These are phyloP conservation scores for Myocastor coypus DNA, from an alignment of 2,113 vertebrate species.

Conservation along the genomic window DNA sequence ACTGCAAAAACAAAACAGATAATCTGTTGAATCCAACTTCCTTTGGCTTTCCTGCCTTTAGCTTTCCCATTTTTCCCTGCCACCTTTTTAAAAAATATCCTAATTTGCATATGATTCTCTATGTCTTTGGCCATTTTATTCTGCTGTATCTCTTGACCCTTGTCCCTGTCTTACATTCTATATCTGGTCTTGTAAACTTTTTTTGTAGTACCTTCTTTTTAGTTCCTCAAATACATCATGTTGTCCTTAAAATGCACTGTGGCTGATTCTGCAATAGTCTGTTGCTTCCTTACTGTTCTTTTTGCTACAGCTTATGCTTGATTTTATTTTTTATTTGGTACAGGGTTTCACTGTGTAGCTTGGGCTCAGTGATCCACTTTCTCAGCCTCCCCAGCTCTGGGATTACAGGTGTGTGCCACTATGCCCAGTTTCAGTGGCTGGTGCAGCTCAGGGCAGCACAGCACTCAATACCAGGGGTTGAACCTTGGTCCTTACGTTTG, in stretches of 20 bases:
- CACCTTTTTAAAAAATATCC: not conserved
- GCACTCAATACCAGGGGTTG: too few relatives aligned
- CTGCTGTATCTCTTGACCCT: slow-evolving; percentile 15
- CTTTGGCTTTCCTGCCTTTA: not conserved
- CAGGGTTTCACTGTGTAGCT: too few relatives aligned
- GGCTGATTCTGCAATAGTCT: not conserved
- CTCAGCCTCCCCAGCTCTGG: too few relatives aligned
- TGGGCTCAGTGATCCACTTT: too few relatives aligned
- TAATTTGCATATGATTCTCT: not conserved
- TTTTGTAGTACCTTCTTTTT: not conserved
- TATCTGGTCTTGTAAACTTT: not conserved
- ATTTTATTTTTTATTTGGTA: not conserved
- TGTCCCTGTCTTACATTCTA: not conserved
- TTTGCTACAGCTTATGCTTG: not conserved
- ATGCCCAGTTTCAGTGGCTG: too few relatives aligned
- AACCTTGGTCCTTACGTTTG: too few relatives aligned
- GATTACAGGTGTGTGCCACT: too few relatives aligned
- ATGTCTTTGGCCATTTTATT: not conserved
- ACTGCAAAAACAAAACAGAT: too few relatives aligned
- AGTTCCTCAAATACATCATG: not conserved
- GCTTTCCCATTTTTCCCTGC: not conserved
- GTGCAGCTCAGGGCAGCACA: too few relatives aligned
- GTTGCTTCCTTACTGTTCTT: not conserved
- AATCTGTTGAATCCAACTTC: not conserved
- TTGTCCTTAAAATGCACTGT: slow-evolving; percentile 52